Percentiles rank a stretch among this genome's conserved stretches.
Conservation (phyloP, 2,113 vertebrate species). For the Eurypyga helias region DNA sequence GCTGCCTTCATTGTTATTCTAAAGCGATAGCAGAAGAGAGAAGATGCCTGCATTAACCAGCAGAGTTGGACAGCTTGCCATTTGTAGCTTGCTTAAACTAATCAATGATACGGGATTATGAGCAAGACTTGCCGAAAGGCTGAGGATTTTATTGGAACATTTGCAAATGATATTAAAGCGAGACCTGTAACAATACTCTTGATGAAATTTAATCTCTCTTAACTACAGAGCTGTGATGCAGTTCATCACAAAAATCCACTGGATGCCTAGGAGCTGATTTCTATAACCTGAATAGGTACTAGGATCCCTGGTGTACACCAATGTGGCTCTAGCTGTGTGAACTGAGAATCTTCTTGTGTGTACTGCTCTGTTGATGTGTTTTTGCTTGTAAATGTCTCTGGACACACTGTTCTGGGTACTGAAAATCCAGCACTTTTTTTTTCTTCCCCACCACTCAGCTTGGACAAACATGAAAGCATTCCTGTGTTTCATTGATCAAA, state of each 20-base stretch:
- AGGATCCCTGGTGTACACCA: background rate
- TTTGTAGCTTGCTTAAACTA: slow-evolving; percentile 22
- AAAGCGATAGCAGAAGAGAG: background rate
- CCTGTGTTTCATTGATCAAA: background rate
- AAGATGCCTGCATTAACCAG: background rate
- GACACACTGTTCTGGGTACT: background rate
- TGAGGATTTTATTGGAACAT: background rate
- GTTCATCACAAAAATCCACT: background rate
- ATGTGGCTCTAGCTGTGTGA: background rate
- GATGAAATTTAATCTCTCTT: background rate
- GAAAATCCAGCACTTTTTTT: background rate
- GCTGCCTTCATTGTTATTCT: slow-evolving; percentile 42
- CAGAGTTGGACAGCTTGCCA: background rate
- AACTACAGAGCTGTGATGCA: background rate
- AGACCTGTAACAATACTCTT: background rate
- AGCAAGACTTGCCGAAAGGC: background rate
- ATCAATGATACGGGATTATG: background rate
- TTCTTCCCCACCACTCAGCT: background rate
- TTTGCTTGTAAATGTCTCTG: background rate
- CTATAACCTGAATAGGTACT: background rate
- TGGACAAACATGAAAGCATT: slow-evolving; percentile 24
- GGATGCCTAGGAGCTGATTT: background rate
- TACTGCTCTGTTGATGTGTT: background rate
- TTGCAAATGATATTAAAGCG: background rate
- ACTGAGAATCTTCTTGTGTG: background rate